phyloP scores from a whole-genome alignment of 92 coral and sea anemone species.

The Virgularia gustaviana region DNA sequence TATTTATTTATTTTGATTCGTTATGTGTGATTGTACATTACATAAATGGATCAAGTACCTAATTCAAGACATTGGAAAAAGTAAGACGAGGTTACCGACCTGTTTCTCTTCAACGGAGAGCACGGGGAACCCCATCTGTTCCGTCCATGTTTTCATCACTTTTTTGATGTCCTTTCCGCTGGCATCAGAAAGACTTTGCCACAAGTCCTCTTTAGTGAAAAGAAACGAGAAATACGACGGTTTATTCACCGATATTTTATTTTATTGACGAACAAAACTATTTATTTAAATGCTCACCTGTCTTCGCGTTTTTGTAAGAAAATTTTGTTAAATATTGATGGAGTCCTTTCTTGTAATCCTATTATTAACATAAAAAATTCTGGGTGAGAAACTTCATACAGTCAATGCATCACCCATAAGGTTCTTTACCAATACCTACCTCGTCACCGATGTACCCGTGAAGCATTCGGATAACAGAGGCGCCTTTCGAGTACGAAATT shows the following conservation, averaged over 20 bases:
- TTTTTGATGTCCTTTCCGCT: slow-evolving; percentile 85
- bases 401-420: neutral
- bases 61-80: neutral
- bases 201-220: slow-evolving; percentile 95
- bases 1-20: neutral
- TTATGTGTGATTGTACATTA: neutral
- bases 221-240: neutral
- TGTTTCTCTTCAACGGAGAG: slow-evolving; percentile 78
- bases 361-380: neutral
- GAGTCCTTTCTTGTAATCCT: slow-evolving; percentile 86
- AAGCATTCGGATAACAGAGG: slow-evolving; percentile 91
- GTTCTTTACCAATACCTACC: too few relatives aligned
- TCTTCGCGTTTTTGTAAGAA: slow-evolving; percentile 87
- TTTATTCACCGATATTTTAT: neutral
- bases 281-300: slow-evolving; percentile 56
- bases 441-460: slow-evolving; percentile 91
- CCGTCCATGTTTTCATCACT: slow-evolving; percentile 93
- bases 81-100: slow-evolving; percentile 32
- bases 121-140: slow-evolving; percentile 98
- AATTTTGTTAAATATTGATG: slow-evolving; percentile 71
- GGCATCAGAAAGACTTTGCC: slow-evolving; percentile 72
- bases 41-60: neutral
- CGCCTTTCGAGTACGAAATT: slow-evolving; percentile 96
- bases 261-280: neutral
- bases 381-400: neutral